Percentiles rank a stretch among this genome's conserved stretches.
These are phyloP conservation scores for Brachionus calyciflorus DNA, from an alignment of 1,140 invertebrate species.

Conservation along the genomic window DNA sequence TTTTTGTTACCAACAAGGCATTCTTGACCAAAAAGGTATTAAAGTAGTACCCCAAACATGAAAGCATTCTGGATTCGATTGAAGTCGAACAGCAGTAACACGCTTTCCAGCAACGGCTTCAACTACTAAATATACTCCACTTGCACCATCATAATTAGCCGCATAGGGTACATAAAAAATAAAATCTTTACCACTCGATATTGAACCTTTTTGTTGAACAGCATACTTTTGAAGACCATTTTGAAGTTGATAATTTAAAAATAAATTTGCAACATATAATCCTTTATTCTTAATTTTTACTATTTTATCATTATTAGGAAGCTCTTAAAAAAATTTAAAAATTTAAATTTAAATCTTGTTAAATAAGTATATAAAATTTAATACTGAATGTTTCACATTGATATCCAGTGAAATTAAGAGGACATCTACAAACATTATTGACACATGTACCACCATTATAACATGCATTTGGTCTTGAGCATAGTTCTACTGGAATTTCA, in stretches of 20 bases:
- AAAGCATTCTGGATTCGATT: constrained; percentile 20
- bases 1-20: constrained; percentile 18
- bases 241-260: constrained; percentile 32
- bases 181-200: not conserved
- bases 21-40: constrained; percentile 31
- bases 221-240: not conserved
- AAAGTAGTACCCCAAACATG: constrained; percentile 43
- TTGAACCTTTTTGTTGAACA: not conserved
- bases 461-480: not conserved
- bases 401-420: constrained; percentile 39
- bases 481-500: not conserved
- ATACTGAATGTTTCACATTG: constrained; percentile 44
- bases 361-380: not conserved
- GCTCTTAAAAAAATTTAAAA: not conserved
- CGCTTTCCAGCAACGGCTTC: constrained; percentile 5
- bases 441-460: not conserved
- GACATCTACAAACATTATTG: constrained; percentile 34
- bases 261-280: constrained; percentile 29
- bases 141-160: not conserved
- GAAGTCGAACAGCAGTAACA: not conserved
- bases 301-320: constrained; percentile 1
- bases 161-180: constrained; percentile 19
- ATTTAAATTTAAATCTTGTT: not conserved
- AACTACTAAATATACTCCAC: not conserved
- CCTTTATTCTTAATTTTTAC: constrained; percentile 44